Percentiles rank a stretch among this genome's conserved stretches.
These are phyloP conservation scores for Actenoides lindsayi DNA, from an alignment of 2,113 vertebrate genomes.

Conservation along the genomic window DNA sequence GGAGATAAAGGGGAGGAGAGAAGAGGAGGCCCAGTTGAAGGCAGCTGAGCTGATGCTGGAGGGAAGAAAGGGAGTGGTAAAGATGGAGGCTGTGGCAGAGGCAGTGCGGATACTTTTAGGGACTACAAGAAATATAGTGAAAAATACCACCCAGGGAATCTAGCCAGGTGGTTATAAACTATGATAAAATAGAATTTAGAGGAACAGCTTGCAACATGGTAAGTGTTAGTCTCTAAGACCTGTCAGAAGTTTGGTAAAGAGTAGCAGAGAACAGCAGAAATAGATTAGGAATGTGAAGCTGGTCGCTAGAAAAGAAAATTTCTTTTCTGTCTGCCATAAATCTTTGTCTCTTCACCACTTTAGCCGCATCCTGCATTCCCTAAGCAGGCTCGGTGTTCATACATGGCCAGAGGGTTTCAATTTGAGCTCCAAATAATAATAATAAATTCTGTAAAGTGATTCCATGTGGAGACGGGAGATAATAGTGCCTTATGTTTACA, in stretches of 20 bases:
- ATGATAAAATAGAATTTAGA: constrained; percentile 28
- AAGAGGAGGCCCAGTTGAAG: neutral
- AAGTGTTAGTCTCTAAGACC: constrained; percentile 47
- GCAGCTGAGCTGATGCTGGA: neutral
- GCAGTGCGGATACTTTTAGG: neutral
- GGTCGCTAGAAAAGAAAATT: constrained; percentile 39
- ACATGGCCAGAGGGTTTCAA: constrained; percentile 48
- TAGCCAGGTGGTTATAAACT: constrained; percentile 16
- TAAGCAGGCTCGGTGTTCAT: constrained; percentile 35
- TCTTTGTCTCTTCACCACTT: constrained; percentile 48
- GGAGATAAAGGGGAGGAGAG: neutral
- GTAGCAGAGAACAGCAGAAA: constrained; percentile 41
- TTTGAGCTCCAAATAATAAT: constrained; percentile 41
- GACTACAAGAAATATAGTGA: neutral
- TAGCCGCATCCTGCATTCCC: constrained; percentile 22
- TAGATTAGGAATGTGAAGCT: constrained; percentile 24
- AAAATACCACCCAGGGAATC: constrained; percentile 15
- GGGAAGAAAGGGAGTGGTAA: neutral
- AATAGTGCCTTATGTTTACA: constrained; percentile 4
- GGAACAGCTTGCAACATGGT: constrained; percentile 37
- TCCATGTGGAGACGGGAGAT: constrained; percentile 15
- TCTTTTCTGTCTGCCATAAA: constrained; percentile 43
- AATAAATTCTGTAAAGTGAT: constrained; percentile 44
- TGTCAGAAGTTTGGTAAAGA: constrained; percentile 42
- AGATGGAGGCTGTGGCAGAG: neutral